phyloP scores from a whole-genome alignment of 2,113 vertebrate genomes.

The Chaenocephalus aceratus region DNA sequence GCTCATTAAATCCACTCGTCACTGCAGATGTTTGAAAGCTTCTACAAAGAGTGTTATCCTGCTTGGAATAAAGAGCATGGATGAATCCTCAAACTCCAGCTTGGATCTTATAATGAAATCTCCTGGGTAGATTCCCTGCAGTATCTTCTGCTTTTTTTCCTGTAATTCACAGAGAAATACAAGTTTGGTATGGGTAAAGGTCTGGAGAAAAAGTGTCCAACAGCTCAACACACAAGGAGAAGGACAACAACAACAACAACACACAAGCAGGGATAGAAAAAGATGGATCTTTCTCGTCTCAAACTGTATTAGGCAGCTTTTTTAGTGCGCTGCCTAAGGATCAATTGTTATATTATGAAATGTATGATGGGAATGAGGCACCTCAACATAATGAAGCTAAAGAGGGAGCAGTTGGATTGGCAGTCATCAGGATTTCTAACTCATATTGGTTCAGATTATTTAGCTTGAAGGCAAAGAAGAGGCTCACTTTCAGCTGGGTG shows the following conservation, averaged over 20 bases:
- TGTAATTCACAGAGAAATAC: slow-evolving; percentile 21
- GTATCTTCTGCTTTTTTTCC: not conserved
- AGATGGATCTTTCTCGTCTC: too few relatives aligned
- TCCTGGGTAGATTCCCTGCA: slow-evolving; percentile 22
- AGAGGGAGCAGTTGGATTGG: slow-evolving; percentile 10
- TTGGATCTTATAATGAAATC: slow-evolving; percentile 50
- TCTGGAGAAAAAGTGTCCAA: not conserved
- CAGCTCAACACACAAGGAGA: slow-evolving; percentile 1
- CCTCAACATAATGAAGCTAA: slow-evolving; percentile 24
- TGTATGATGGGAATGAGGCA: slow-evolving; percentile 1
- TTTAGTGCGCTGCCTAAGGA: slow-evolving; percentile 18
- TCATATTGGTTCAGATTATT: slow-evolving; percentile 33
- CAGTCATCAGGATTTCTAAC: slow-evolving; percentile 53
- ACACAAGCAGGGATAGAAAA: too few relatives aligned
- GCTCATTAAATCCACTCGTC: slow-evolving; percentile 39
- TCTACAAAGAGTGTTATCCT: slow-evolving; percentile 37
- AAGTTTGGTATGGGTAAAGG: slow-evolving; percentile 36
- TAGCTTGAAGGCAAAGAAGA: slow-evolving; percentile 21
- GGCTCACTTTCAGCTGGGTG: slow-evolving; percentile 18
- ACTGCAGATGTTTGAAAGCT: slow-evolving; percentile 29
- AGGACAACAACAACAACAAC: not conserved
- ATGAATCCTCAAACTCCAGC: slow-evolving; percentile 40
- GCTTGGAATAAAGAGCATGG: slow-evolving; percentile 32
- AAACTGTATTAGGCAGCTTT: not conserved
- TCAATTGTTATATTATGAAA: slow-evolving; percentile 37